Percentiles rank a stretch among this genome's conserved stretches.
These are phyloP conservation scores for Tyria jacobaeae DNA, from an alignment of 2,888 invertebrate species.

Conservation along the genomic window DNA sequence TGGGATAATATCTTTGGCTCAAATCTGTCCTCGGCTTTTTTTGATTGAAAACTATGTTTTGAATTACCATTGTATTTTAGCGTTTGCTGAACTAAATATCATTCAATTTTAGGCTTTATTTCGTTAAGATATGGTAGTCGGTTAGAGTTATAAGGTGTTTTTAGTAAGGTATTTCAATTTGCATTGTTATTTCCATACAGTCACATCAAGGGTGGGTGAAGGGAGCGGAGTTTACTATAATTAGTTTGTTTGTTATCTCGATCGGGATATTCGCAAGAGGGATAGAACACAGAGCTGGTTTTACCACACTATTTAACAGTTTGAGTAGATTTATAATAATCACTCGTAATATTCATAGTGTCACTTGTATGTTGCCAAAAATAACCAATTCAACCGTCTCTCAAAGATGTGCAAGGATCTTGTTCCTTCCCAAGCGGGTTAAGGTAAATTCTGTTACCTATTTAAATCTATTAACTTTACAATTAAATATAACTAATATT, in stretches of 20 bases:
- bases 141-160: constrained; percentile 1
- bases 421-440: too few species aligned
- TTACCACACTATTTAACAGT: background rate
- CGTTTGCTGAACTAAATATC: background rate
- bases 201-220: constrained; percentile 68
- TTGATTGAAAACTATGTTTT: constrained; percentile 61
- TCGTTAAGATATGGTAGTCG: background rate
- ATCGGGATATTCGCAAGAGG: constrained; percentile 61
- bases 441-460: too few species aligned
- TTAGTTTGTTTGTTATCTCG: constrained; percentile 76
- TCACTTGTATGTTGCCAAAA: too few species aligned
- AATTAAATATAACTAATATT: too few species aligned
- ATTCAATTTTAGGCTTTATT: constrained; percentile 12
- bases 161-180: constrained; percentile 31
- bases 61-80: constrained; percentile 27
- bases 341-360: too few species aligned
- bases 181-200: constrained; percentile 68
- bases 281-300: constrained; percentile 45
- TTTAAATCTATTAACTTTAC: too few species aligned
- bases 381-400: too few species aligned
- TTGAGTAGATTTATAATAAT: background rate
- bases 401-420: too few species aligned
- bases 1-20: constrained; percentile 54
- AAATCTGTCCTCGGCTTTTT: constrained; percentile 65
- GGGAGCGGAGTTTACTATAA: constrained; percentile 68